phyloP scores from a whole-genome alignment of 1,140 invertebrate species.

The Bombus cullumanus region DNA sequence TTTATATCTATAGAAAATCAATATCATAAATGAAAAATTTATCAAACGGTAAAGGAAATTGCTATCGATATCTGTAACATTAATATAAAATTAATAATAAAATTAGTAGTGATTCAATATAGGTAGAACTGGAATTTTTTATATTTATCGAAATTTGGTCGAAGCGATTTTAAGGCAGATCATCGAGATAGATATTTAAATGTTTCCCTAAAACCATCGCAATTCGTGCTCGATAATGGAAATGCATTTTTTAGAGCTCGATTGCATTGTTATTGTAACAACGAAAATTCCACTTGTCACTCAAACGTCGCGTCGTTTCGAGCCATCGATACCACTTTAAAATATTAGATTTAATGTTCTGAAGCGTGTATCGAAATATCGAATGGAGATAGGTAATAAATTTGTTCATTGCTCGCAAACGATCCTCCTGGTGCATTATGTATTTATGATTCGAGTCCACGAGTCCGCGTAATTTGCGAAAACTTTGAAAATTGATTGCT shows the following conservation, averaged over 20 bases:
- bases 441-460: neutral
- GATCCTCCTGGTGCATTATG: neutral
- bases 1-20: too few relatives aligned
- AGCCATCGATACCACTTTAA: neutral
- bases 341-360: slow-evolving; percentile 8
- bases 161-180: neutral
- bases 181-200: neutral
- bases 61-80: too few relatives aligned
- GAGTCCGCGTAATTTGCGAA: neutral
- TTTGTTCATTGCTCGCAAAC: neutral
- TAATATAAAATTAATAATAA: neutral
- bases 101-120: neutral
- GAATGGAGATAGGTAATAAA: neutral
- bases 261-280: neutral
- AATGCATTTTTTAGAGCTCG: neutral
- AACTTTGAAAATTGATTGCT: neutral
- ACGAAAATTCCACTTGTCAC: neutral
- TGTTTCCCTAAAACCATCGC: neutral
- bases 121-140: neutral
- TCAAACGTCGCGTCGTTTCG: neutral
- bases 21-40: too few relatives aligned
- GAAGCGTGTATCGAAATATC: neutral
- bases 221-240: slow-evolving; percentile 28
- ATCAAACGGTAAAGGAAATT: too few relatives aligned
- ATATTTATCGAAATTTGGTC: neutral